A percentile compares a stretch with the other conserved stretches of the same genome.
Conservation (phyloP, 2,113 vertebrate genomes). For the Fregata magnificens region DNA sequence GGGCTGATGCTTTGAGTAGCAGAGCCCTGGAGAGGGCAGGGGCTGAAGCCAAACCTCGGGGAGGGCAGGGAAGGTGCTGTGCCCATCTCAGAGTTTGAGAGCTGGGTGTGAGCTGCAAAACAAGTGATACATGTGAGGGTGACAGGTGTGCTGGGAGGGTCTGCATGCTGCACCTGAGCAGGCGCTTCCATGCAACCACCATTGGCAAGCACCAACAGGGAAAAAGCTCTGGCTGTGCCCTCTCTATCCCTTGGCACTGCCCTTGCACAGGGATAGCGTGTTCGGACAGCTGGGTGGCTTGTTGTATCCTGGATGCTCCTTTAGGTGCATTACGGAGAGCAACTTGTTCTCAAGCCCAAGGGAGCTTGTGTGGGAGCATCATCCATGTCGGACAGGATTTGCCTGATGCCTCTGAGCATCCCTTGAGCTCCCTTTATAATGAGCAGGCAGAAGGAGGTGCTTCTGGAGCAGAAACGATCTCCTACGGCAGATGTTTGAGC, state of each 20-base stretch:
- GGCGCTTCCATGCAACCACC: neutral
- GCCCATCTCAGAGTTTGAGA: neutral
- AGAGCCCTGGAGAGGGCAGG: neutral
- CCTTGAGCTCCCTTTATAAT: neutral
- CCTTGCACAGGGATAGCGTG: neutral
- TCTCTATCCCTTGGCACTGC: neutral
- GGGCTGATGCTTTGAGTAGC: neutral
- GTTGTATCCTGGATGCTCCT: neutral
- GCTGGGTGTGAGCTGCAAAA: neutral
- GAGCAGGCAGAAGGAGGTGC: neutral
- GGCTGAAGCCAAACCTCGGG: neutral
- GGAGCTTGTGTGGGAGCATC: neutral
- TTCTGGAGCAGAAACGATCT: neutral
- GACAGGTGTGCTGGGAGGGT: neutral
- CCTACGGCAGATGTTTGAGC: neutral
- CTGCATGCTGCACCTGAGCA: fast-evolving
- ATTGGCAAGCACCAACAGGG: neutral
- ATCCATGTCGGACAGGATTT: neutral
- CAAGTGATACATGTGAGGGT: neutral
- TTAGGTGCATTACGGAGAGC: neutral
- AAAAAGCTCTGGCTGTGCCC: neutral
- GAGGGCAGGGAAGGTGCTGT: neutral
- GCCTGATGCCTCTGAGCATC: neutral
- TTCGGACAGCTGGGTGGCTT: neutral
- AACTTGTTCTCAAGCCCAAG: neutral